These are phyloP conservation scores for Erebia aethiops DNA, from an alignment of 2,888 invertebrate species.

Conservation along the genomic window DNA sequence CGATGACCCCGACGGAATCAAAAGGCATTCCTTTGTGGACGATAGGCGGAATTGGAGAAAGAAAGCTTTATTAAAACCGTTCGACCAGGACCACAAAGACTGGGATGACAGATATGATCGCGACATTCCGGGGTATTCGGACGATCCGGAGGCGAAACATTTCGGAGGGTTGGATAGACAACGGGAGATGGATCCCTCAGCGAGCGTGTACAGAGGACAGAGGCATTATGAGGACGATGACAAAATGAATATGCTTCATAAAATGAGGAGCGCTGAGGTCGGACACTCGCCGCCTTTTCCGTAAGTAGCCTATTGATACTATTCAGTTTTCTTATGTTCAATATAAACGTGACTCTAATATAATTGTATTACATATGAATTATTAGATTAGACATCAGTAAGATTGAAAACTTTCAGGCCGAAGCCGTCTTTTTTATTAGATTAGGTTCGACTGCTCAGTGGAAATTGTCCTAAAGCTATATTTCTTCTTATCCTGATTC, in stretches of 20 bases:
- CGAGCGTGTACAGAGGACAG: conserved; percentile 50
- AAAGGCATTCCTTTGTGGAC: conserved; percentile 61
- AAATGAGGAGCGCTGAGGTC: conserved; percentile 58
- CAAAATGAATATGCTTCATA: conserved; percentile 49
- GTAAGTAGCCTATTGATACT: conserved; percentile 37
- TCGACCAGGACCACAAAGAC: conserved; percentile 59
- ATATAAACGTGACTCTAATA: no score
- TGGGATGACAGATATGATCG: conserved; percentile 61
- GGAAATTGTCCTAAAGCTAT: no score
- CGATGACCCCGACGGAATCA: conserved; percentile 62
- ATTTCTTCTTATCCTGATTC: no score
- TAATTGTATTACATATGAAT: no score
- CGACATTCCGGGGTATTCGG: conserved; percentile 57
- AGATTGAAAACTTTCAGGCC: no score
- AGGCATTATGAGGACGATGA: conserved; percentile 61
- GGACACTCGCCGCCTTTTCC: conserved; percentile 45
- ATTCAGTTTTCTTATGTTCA: not conserved
- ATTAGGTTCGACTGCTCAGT: no score
- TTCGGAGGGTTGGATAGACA: conserved; percentile 51
- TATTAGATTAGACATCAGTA: no score
- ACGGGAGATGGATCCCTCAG: conserved; percentile 52
- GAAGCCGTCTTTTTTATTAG: no score
- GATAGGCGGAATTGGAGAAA: conserved; percentile 72
- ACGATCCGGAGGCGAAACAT: conserved; percentile 57
- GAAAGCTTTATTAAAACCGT: conserved; percentile 58